phyloP scores from a whole-genome alignment of 2,113 vertebrate genomes.

The Furnarius figulus region DNA sequence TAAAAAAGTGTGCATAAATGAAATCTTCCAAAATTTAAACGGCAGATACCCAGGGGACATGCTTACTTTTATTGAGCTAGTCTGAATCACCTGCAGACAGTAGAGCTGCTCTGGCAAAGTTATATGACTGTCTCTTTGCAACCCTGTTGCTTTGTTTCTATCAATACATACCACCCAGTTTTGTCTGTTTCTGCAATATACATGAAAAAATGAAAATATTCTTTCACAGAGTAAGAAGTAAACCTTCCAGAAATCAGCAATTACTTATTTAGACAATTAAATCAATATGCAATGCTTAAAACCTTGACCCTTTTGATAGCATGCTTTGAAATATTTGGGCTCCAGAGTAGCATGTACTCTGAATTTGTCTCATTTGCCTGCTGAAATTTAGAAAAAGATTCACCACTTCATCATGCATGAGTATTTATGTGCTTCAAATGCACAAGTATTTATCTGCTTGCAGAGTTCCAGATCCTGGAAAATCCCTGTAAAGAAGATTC shows the following conservation, averaged over 20 bases:
- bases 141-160: background rate
- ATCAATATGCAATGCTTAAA: background rate
- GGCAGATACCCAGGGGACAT: background rate
- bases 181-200: background rate
- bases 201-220: background rate
- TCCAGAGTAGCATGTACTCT: background rate
- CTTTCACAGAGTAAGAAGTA: background rate
- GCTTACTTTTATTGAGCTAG: background rate
- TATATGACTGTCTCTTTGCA: accelerated
- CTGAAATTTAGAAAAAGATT: background rate
- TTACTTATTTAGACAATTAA: background rate
- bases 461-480: background rate
- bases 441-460: background rate
- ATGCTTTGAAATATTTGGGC: background rate
- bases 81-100: background rate
- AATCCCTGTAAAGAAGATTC: background rate
- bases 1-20: background rate
- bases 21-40: background rate
- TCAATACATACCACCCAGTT: background rate
- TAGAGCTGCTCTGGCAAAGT: background rate
- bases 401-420: background rate
- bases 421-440: background rate
- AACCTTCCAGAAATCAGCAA: background rate
- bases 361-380: background rate
- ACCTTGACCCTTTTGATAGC: background rate